Base-by-base conservation (phyloP, 2,113 vertebrate genomes). In the Lepus europaeus region DNA sequence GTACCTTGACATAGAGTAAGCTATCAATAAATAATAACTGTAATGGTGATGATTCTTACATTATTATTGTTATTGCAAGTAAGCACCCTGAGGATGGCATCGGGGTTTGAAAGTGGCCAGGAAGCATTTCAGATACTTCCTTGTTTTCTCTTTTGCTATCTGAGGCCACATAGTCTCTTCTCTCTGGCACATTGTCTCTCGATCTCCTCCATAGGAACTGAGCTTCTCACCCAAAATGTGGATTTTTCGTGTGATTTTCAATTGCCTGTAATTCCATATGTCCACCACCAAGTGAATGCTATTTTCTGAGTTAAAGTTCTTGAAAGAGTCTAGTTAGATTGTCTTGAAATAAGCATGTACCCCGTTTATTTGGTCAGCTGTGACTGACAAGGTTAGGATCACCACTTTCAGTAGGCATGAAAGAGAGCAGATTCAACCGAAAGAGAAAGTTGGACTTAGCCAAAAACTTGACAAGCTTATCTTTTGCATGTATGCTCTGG, bases 151-250 rank as follows among this genome's bases (percentile, higher is more conserved):
- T 87, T 79, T 72, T 89, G 85, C 64, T 74, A 33, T 11, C 49
- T 63, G 63, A 33, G 63, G 45, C 7, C 33, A 82, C 27, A n/a
- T 9, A 29, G 17, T 69, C 53, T 87, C 74, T 66, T 74, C n/a
- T 51, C 33, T 93, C 70, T 83, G 66, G 27, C 59, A 77, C 25
- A 78, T 96, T 29, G 22, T 82, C 22, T 83, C 45, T 84, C 64
- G 17, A 5, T 39, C 45, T 29, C 10, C 9, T 68, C 73, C 29
- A 29, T 49, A n/a, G 29, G 45, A 87, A 53, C 25, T 85, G 66
- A 49, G 19, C 49, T 77, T 73, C 39, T 59, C 19, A 23, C 25
- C 14, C 77, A 10, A 63, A 45, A 39, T 1, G 6, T 56, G 25
- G 14, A 12, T 69, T 92, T 45, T 90, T 64, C 29, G n/a, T 8